phyloP scores from a whole-genome alignment of 2,113 vertebrate species.

The Halcyon malimbica region DNA sequence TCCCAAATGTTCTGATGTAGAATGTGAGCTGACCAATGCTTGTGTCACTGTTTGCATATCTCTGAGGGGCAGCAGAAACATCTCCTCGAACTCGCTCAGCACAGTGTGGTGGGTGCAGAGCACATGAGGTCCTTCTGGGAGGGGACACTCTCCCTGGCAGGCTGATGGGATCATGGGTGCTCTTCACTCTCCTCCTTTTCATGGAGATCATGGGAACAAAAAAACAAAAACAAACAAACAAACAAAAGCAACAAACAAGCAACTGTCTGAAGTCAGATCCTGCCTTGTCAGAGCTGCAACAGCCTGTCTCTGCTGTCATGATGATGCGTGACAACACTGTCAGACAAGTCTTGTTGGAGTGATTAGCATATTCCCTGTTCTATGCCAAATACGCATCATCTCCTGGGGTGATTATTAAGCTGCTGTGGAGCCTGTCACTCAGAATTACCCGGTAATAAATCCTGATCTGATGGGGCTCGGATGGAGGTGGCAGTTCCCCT shows the following conservation, averaged over 20 bases:
- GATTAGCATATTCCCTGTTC: background rate
- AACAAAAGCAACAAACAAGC: too few relatives aligned
- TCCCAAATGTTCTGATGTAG: background rate
- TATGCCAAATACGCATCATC: background rate
- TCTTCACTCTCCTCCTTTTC: background rate
- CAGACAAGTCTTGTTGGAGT: background rate
- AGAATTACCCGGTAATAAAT: background rate
- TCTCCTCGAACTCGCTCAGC: background rate
- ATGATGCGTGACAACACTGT: accelerated
- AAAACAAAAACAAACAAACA: too few relatives aligned
- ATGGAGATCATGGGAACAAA: background rate
- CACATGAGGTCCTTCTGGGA: background rate
- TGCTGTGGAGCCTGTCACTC: background rate
- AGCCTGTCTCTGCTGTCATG: accelerated
- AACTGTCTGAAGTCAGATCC: background rate
- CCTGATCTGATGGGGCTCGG: background rate
- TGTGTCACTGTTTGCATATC: background rate
- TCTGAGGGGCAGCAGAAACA: background rate
- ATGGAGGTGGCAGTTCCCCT: background rate
- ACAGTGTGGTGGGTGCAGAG: background rate
- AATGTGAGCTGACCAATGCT: accelerated
- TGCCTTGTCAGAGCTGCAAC: background rate
- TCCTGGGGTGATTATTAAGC: background rate
- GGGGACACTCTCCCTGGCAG: background rate
- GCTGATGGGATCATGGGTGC: background rate